A percentile compares a stretch with the other conserved stretches of the same genome.
Conservation (phyloP, 1,140 invertebrate species). For the Eumeta japonica region DNA sequence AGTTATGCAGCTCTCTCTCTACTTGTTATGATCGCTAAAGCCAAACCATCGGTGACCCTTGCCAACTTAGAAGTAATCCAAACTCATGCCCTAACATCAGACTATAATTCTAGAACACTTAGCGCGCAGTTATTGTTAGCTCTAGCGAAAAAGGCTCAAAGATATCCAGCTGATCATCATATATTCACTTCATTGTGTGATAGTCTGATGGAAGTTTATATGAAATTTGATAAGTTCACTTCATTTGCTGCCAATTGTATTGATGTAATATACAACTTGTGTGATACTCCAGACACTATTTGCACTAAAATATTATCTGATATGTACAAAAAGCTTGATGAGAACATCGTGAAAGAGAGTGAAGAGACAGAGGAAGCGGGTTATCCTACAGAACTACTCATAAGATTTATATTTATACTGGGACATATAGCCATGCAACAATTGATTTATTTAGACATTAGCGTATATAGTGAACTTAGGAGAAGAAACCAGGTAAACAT, state of each 20-base stretch:
- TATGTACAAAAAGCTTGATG: slow-evolving; percentile 49
- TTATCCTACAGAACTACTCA: slow-evolving; percentile 54
- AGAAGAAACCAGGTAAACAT: slow-evolving; percentile 45
- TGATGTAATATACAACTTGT: slow-evolving; percentile 44
- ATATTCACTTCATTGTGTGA: slow-evolving; percentile 36
- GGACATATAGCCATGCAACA: slow-evolving; percentile 75
- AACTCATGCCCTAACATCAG: slow-evolving; percentile 45
- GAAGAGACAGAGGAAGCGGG: slow-evolving; percentile 32
- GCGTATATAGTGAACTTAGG: slow-evolving; percentile 64
- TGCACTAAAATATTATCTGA: slow-evolving; percentile 38
- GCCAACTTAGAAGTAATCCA: slow-evolving; percentile 59
- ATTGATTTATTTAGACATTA: slow-evolving; percentile 75
- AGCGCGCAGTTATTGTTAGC: slow-evolving; percentile 38
- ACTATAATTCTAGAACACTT: slow-evolving; percentile 38
- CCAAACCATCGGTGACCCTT: slow-evolving; percentile 57
- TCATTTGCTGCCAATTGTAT: slow-evolving; percentile 40
- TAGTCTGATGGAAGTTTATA: slow-evolving; percentile 40
- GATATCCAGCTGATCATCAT: slow-evolving; percentile 36
- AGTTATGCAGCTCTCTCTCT: slow-evolving; percentile 70
- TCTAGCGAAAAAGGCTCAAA: slow-evolving; percentile 35
- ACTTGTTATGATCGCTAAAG: slow-evolving; percentile 68
- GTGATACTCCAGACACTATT: slow-evolving; percentile 45
- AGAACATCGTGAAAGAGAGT: slow-evolving; percentile 42
- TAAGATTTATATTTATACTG: slow-evolving; percentile 67
- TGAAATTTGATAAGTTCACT: slow-evolving; percentile 35